Evolutionary conservation across 2,797 vertebrate species (phyloP), one percentile per base, ranked within the genome.

Genomic region (Philypnodon macrostomus): DNA sequence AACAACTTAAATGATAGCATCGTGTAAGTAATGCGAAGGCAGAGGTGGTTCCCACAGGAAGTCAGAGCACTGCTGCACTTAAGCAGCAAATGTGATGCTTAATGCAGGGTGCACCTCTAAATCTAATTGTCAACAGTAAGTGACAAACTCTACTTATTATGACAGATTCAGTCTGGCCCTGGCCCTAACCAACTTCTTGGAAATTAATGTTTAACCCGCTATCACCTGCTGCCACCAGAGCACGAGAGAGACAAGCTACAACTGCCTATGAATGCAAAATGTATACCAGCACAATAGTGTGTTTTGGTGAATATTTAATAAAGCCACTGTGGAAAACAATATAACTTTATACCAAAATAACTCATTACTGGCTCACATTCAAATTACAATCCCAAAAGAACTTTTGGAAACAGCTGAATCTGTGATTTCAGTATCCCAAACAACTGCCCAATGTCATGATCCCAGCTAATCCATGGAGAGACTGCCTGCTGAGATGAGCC

Each of bases 21-120:
- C 18, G 65, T 37, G 52, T 66, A 46, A 59, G 69, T 50, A 7
- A 54, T 61, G 62, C 57, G 16, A 56, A 67, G 73, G 70, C 73
- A 75, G 53, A 80, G 72, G 77, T 81, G 62, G 59, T 80, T 78
- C 62, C 70, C 78, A 65, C 63, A 81, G 80, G 81, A 86, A 76
- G 70, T 61, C 42, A 44, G 21, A 56, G 51, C 61, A 64, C 27
- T 13, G 44, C 50, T 63, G 74, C 68, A 64, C 47, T 67, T n/a
- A n/a, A 23, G 13, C 8, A 33, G 67, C 17, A 54, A 34, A 17
- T 26, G 24, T 50, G 47, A 63, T 41, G 58, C 60, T 73, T 61
- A 32, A 75, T 33, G 14, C 45, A 57, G 44, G n/a, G 21, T 46
- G 34, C 53, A 57, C 14, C 42, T 56, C 18, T 42, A 19, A 4